Percentiles rank a stretch among this genome's conserved stretches.
Conservation (phyloP, 1,140 invertebrate species). For the Camponotus vicinus region DNA sequence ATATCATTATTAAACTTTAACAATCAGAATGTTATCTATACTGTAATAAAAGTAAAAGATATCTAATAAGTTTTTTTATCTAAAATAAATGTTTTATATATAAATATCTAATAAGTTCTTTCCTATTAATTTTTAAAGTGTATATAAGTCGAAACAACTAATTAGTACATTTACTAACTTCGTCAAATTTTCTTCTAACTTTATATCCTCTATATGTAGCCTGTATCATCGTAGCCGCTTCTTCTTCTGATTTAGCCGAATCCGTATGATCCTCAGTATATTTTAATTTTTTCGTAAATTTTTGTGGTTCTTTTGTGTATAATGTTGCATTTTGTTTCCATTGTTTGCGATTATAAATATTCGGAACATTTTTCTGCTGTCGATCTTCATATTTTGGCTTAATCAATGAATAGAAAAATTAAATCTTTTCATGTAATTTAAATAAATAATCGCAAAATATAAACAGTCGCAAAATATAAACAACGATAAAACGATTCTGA, state of each 20-base stretch:
- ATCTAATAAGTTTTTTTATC: not conserved
- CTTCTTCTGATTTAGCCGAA: conserved; percentile 79
- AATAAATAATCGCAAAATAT: not conserved
- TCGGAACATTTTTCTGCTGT: conserved; percentile 53
- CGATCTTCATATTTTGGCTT: conserved; percentile 52
- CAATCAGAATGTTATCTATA: not conserved
- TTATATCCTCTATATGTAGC: conserved; percentile 90
- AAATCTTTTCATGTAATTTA: not conserved
- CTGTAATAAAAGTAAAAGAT: not conserved
- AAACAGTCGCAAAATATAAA: not conserved
- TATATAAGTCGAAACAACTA: not conserved
- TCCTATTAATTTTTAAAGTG: not conserved
- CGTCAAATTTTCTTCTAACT: conserved; percentile 89
- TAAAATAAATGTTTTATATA: too few relatives aligned
- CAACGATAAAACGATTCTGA: not conserved
- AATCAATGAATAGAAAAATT: conserved; percentile 4
- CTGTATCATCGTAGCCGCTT: conserved; percentile 91
- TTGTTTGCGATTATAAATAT: conserved; percentile 56
- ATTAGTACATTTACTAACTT: conserved; percentile 76
- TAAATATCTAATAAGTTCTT: not conserved
- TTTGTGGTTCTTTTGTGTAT: conserved; percentile 59
- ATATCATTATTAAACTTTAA: not conserved
- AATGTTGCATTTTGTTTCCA: conserved; percentile 55
- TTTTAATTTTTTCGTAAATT: conserved; percentile 48
- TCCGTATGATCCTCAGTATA: conserved; percentile 56